Evolutionary conservation across 23 tunicate genomes (phyloP).

Genomic region (Trididemnum nubilum): DNA sequence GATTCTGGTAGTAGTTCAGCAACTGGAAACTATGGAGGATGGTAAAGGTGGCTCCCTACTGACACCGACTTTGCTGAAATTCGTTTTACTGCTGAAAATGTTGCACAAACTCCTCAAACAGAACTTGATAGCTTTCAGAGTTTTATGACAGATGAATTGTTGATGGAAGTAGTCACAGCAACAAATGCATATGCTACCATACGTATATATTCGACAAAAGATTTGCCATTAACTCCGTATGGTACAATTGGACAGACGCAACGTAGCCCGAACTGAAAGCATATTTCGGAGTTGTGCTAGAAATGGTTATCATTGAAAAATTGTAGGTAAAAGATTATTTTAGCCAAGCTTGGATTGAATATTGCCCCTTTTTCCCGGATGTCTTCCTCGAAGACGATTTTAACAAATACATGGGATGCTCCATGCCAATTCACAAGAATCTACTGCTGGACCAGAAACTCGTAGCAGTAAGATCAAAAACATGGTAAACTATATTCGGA

Average conservation of each 20-base stretch:
- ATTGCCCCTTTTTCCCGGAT: constrained; percentile 30
- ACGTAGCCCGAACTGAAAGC: constrained; percentile 33
- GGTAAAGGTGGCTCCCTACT: constrained; percentile 19
- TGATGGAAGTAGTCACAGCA: constrained; percentile 28
- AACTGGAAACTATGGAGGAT: background rate
- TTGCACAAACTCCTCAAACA: background rate
- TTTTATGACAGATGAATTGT: constrained; percentile 29
- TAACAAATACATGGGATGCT: constrained; percentile 35
- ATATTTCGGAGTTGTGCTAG: constrained; percentile 28
- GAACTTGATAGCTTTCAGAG: constrained; percentile 11
- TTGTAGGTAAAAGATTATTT: constrained; percentile 20
- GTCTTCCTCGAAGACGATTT: constrained; percentile 27
- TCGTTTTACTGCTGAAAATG: constrained; percentile 14
- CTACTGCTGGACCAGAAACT: constrained; percentile 19
- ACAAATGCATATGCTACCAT: constrained; percentile 43
- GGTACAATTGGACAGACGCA: constrained; percentile 37
- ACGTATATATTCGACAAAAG: background rate
- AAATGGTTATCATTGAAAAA: constrained; percentile 26
- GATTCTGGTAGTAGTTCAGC: background rate
- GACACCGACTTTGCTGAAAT: constrained; percentile 11
- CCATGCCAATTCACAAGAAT: constrained; percentile 22
- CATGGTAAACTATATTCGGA: constrained; percentile 8
- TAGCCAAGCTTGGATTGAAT: constrained; percentile 1
- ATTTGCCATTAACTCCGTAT: constrained; percentile 8
- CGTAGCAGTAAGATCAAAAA: constrained; percentile 18